Conservation (phyloP, 2,113 vertebrate genomes). For the Scophthalmus maximus region DNA sequence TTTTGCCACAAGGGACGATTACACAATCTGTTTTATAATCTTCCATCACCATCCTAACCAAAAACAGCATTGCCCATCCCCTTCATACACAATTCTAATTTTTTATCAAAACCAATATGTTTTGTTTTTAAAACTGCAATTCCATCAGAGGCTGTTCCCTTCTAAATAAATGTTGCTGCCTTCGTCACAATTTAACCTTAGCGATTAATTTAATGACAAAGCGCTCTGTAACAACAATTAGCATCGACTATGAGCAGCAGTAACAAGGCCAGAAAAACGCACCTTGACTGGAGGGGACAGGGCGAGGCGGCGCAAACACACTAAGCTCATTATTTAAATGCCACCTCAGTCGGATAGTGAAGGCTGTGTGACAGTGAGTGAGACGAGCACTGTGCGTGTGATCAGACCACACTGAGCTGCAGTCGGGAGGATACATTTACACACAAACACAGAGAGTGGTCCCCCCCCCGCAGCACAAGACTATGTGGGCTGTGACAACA, state of each 20-base stretch:
- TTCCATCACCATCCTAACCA: not conserved
- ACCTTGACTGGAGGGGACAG: conserved; percentile 59
- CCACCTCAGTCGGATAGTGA: conserved; percentile 68
- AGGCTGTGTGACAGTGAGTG: conserved; percentile 41
- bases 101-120: conserved; percentile 14
- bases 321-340: conserved; percentile 83
- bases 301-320: conserved; percentile 55
- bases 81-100: not conserved
- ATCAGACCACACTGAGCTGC: conserved; percentile 53
- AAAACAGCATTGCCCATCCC: not conserved
- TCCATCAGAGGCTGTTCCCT: conserved; percentile 5
- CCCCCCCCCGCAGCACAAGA: conserved; percentile 29
- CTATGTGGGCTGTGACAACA: conserved; percentile 36
- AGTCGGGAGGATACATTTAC: conserved; percentile 47
- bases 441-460: conserved; percentile 52
- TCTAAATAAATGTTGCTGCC: conserved; percentile 38
- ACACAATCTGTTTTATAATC: not conserved
- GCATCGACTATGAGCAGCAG: conserved; percentile 44
- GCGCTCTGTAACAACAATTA: conserved; percentile 57
- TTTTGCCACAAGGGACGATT: conserved; percentile 18
- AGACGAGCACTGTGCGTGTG: conserved; percentile 29
- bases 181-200: conserved; percentile 36
- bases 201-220: conserved; percentile 29
- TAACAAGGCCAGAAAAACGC: conserved; percentile 48
- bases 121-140: conserved; percentile 26